Percentiles rank a stretch among this genome's conserved stretches.
Conservation (phyloP, 2,797 vertebrate genomes). For the Odontamblyopus lacepedii region DNA sequence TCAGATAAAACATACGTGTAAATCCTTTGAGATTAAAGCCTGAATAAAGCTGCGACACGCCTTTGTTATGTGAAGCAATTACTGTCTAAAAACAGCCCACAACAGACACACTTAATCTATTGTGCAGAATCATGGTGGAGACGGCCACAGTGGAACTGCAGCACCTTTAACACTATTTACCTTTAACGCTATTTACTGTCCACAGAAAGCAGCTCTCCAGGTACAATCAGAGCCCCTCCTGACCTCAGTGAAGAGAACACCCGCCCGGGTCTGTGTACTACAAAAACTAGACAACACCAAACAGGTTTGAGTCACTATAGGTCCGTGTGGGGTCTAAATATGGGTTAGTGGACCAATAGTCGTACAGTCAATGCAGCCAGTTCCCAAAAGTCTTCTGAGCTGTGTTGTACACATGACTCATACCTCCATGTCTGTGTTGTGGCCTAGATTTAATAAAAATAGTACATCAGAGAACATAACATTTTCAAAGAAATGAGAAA, state of each 20-base stretch:
- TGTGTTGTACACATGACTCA: not conserved
- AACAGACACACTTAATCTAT: slow-evolving; percentile 26
- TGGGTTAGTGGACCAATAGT: slow-evolving; percentile 8
- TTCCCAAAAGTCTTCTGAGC: not conserved
- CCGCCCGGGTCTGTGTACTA: not conserved
- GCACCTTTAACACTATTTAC: not conserved
- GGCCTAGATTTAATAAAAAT: not conserved
- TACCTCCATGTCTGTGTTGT: not conserved
- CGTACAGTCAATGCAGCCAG: slow-evolving; percentile 8
- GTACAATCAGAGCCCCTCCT: not conserved
- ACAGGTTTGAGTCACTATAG: not conserved
- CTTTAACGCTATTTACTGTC: not conserved
- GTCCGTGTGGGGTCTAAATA: slow-evolving; percentile 9
- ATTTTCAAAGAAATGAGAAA: not conserved
- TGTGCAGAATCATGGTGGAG: slow-evolving; percentile 26
- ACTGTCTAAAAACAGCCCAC: slow-evolving; percentile 15
- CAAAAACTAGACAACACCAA: slow-evolving; percentile 1
- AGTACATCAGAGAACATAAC: too few relatives aligned
- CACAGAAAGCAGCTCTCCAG: not conserved
- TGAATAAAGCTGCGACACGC: slow-evolving; percentile 25
- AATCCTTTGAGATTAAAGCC: slow-evolving; percentile 33
- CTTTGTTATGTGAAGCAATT: slow-evolving; percentile 36
- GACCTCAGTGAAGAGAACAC: not conserved
- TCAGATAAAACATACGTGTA: slow-evolving; percentile 35
- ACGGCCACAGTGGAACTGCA: not conserved